Evolutionary conservation across 2,888 invertebrate genomes (phyloP).

Genomic region (Bombylius major): DNA sequence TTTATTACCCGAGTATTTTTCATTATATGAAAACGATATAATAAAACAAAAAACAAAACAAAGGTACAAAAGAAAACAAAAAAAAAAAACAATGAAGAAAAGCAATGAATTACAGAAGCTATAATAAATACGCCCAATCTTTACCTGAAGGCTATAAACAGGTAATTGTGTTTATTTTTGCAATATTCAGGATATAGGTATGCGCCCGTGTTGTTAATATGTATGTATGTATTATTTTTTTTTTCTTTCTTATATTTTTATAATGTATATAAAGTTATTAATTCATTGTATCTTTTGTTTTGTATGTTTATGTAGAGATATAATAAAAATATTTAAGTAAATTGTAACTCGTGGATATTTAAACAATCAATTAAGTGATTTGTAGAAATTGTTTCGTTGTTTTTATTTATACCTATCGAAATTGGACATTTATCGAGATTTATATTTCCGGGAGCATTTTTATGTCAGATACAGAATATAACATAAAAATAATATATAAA

Average conservation of each 20-base stretch:
- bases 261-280: background rate
- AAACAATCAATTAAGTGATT: constrained; percentile 16
- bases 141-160: constrained; percentile 1
- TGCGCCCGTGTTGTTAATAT: background rate
- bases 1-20: background rate
- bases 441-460: background rate
- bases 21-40: too few relatives aligned
- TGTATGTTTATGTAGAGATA: too few relatives aligned
- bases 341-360: background rate
- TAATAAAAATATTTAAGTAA: too few relatives aligned
- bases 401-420: background rate
- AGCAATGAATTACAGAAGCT: background rate
- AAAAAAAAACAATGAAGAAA: background rate
- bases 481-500: background rate
- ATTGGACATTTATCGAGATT: background rate
- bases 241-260: too few relatives aligned
- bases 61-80: background rate
- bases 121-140: constrained; percentile 12
- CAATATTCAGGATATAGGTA: constrained; percentile 2
- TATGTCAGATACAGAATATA: background rate
- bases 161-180: constrained; percentile 5
- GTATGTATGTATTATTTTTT: background rate
- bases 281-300: background rate
- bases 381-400: constrained; percentile 7
- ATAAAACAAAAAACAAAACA: background rate